phyloP scores from a whole-genome alignment of 2,888 invertebrate species.

The Penaeus monodon region DNA sequence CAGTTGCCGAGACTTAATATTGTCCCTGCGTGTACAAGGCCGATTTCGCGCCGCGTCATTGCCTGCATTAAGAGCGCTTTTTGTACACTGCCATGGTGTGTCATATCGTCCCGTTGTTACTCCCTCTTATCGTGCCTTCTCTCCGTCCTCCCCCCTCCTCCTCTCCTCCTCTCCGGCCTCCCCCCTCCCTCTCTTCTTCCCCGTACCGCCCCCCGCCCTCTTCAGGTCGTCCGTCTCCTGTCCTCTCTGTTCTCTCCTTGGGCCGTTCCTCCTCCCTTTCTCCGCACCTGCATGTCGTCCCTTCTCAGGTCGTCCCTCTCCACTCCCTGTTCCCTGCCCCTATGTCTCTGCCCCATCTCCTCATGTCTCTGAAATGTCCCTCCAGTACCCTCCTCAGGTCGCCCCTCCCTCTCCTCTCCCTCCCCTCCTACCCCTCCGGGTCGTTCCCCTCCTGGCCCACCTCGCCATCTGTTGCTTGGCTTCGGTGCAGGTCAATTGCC shows the following conservation, averaged over 20 bases:
- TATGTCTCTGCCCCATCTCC: slow-evolving; percentile 10
- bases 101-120: neutral
- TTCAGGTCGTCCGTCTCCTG: slow-evolving; percentile 6
- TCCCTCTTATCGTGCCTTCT: neutral
- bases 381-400: neutral
- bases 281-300: slow-evolving; percentile 8
- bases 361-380: neutral
- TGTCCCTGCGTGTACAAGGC: no score
- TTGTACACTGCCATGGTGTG: no score
- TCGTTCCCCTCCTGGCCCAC: neutral
- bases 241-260: slow-evolving; percentile 1
- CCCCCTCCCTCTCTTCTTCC: slow-evolving; percentile 10
- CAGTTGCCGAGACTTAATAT: no score
- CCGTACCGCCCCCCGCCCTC: no score
- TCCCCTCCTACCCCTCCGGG: no score
- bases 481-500: neutral
- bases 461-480: neutral
- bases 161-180: neutral
- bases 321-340: neutral
- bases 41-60: no score
- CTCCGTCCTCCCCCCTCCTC: neutral
- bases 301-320: neutral
- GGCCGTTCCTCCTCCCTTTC: slow-evolving; percentile 11
- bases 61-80: no score
- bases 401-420: neutral